Conservation (phyloP, 2,797 vertebrate species). For the Anguilla megastoma region DNA sequence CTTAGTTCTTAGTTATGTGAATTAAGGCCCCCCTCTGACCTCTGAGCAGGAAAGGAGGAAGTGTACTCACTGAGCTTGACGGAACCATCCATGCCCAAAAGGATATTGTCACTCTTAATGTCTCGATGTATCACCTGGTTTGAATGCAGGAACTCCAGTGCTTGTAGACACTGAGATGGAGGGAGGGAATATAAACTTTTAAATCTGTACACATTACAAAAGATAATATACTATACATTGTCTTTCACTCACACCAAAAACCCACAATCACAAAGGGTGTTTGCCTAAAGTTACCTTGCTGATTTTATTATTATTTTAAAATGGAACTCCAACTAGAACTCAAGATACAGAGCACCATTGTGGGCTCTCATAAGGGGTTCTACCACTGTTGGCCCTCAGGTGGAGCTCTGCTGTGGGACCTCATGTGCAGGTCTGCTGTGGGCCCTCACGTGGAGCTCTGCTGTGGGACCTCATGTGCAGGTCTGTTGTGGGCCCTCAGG, state of each 20-base stretch:
- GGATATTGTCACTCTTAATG: slow-evolving; percentile 98
- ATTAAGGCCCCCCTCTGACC: background rate
- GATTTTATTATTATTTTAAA: background rate
- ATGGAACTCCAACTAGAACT: background rate
- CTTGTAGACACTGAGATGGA: slow-evolving; percentile 85
- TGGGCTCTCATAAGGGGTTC: background rate
- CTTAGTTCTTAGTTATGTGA: too few species aligned
- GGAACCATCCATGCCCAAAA: slow-evolving; percentile 95
- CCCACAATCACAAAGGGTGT: background rate
- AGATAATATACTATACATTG: background rate
- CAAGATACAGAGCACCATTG: background rate
- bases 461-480: background rate
- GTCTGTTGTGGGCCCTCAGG: background rate
- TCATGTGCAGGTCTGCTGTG: background rate
- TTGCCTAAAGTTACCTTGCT: background rate
- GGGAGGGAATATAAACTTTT: background rate
- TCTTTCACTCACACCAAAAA: background rate
- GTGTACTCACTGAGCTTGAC: slow-evolving; percentile 90
- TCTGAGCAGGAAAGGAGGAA: background rate
- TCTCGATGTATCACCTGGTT: slow-evolving; percentile 97
- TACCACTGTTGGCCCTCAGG: background rate
- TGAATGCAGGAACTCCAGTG: slow-evolving; percentile 92
- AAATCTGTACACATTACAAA: background rate
- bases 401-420: background rate
- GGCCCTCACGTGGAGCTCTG: background rate